These are phyloP conservation scores for Hoplostethus mediterraneus DNA, from an alignment of 2,797 vertebrate species.

Conservation along the genomic window DNA sequence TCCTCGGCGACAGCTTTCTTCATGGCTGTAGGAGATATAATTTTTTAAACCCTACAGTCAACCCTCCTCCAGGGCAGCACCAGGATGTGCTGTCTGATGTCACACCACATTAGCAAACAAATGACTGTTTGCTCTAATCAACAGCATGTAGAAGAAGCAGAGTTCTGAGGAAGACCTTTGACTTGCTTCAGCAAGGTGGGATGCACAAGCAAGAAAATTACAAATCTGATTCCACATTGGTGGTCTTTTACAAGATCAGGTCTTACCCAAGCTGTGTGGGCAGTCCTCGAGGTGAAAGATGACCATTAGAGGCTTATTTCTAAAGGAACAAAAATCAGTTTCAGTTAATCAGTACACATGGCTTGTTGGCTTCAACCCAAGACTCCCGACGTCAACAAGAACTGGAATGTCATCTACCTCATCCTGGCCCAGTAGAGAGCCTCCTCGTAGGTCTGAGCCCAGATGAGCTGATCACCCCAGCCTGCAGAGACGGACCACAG, in stretches of 20 bases:
- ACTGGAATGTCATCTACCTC: slow-evolving; percentile 76
- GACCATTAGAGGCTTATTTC: slow-evolving; percentile 95
- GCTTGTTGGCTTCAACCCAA: no score
- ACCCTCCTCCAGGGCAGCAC: no score
- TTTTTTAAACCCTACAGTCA: no score
- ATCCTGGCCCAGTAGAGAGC: slow-evolving; percentile 90
- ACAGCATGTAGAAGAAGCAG: no score
- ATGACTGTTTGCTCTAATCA: no score
- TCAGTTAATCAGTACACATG: background rate
- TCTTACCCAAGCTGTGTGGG: slow-evolving; percentile 92
- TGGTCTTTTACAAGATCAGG: background rate
- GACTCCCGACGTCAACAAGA: no score
- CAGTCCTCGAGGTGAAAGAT: slow-evolving; percentile 95
- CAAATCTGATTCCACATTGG: no score
- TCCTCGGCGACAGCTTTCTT: slow-evolving; percentile 90
- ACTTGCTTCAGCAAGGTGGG: no score
- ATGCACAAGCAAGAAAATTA: no score
- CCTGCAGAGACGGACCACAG: slow-evolving; percentile 78
- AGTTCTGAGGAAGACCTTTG: no score
- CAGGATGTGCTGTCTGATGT: no score
- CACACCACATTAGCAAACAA: no score
- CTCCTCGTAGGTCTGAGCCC: slow-evolving; percentile 98
- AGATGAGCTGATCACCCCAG: slow-evolving; percentile 96
- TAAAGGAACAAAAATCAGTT: slow-evolving; percentile 66
- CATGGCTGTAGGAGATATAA: slow-evolving; percentile 81